Conservation (phyloP, 2,113 vertebrate species). For the Perca flavescens region DNA sequence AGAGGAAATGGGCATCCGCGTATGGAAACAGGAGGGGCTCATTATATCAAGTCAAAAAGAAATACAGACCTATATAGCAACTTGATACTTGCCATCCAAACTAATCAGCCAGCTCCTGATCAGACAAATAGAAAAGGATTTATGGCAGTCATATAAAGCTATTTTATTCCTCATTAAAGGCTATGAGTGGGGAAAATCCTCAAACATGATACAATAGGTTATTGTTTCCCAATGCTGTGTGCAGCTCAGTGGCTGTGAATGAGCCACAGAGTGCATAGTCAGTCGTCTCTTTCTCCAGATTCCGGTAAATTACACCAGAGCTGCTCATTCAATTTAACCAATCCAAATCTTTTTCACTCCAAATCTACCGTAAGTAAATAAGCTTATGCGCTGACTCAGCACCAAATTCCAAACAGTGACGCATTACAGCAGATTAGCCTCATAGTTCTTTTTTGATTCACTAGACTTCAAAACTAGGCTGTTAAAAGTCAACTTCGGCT, state of each 20-base stretch:
- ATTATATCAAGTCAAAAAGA: conserved; percentile 33
- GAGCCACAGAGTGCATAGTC: conserved; percentile 8
- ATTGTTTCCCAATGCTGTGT: conserved; percentile 25
- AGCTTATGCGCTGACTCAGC: conserved; percentile 18
- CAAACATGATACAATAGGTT: conserved; percentile 9
- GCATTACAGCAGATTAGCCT: conserved; percentile 35
- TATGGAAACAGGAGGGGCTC: conserved; percentile 69
- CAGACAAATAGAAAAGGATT: background rate
- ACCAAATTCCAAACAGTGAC: conserved; percentile 4
- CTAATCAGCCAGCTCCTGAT: background rate
- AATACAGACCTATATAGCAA: background rate
- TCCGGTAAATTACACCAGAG: conserved; percentile 37
- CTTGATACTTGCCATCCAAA: background rate
- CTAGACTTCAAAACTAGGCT: conserved; percentile 16
- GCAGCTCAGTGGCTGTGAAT: conserved; percentile 5
- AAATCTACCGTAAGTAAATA: conserved; percentile 31
- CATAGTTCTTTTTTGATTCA: conserved; percentile 6
- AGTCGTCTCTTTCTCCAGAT: conserved; percentile 18
- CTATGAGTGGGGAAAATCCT: conserved; percentile 14
- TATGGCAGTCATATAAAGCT: background rate
- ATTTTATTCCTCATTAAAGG: background rate
- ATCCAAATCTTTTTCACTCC: conserved; percentile 36
- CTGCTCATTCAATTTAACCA: conserved; percentile 31
- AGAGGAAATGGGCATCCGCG: conserved; percentile 71
- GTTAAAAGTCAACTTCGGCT: background rate